A percentile compares a stretch with the other conserved stretches of the same genome.
phyloP scores from a whole-genome alignment of 1,140 invertebrate species.

The Tetramorium alpestre region DNA sequence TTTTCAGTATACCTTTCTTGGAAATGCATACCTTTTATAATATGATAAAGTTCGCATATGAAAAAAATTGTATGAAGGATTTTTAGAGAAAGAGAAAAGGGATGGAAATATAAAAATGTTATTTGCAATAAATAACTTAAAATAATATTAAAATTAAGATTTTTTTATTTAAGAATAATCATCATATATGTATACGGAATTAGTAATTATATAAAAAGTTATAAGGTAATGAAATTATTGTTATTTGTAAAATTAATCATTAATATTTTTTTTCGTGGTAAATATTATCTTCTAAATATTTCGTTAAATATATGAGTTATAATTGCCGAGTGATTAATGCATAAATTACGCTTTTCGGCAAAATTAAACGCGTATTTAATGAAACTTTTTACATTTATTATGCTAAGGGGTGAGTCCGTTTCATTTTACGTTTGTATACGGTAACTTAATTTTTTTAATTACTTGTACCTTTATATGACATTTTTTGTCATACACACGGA shows the following conservation, averaged over 20 bases:
- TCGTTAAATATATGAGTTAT: not conserved
- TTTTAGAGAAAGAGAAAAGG: not conserved
- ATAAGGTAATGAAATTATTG: not conserved
- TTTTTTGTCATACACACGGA: not conserved
- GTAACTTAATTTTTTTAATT: slow-evolving; percentile 15
- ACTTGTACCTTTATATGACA: not conserved
- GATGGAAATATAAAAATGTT: not conserved
- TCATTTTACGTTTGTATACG: not conserved
- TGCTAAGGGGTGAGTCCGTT: not conserved
- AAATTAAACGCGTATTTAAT: slow-evolving; percentile 2
- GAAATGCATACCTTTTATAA: not conserved
- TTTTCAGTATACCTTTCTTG: slow-evolving; percentile 23
- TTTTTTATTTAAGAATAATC: not conserved
- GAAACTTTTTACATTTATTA: slow-evolving; percentile 2
- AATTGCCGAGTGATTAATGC: not conserved
- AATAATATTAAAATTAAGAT: slow-evolving; percentile 10
- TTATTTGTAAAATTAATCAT: not conserved
- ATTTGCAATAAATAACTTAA: not conserved
- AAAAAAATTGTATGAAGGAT: slow-evolving; percentile 6
- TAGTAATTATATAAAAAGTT: not conserved
- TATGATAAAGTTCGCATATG: not conserved
- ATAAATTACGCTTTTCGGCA: not conserved
- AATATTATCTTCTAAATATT: not conserved
- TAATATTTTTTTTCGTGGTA: not conserved
- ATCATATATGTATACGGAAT: not conserved